Conservation (phyloP, 2,888 invertebrate species). For the Flexamia atlantica region DNA sequence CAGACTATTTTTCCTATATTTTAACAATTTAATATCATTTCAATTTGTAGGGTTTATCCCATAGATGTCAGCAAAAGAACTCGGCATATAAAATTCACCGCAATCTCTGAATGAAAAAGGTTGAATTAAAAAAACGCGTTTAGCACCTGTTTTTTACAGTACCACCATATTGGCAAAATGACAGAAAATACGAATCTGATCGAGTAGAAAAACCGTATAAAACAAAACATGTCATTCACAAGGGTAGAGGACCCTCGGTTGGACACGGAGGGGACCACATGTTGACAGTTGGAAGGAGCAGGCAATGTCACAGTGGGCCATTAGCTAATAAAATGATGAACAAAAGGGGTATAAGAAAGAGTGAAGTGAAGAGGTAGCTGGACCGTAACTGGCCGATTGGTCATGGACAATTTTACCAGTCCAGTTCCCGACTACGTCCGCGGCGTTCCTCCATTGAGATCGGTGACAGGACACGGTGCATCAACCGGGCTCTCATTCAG, state of each 20-base stretch:
- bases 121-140: too few species aligned
- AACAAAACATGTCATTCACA: too few species aligned
- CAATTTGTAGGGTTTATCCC: too few species aligned
- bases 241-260: neutral
- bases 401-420: conserved; percentile 63
- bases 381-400: conserved; percentile 62
- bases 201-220: too few species aligned
- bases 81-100: too few species aligned
- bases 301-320: conserved; percentile 30
- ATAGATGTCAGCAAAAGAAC: too few species aligned
- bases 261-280: neutral
- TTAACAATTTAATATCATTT: too few species aligned
- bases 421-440: conserved; percentile 59
- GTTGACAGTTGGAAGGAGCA: conserved; percentile 30
- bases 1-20: too few species aligned
- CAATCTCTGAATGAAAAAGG: too few species aligned
- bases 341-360: conserved; percentile 57
- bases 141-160: too few species aligned
- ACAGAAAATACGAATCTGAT: too few species aligned
- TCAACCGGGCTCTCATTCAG: conserved; percentile 26
- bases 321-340: conserved; percentile 60
- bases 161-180: too few species aligned
- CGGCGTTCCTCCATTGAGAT: conserved; percentile 41
- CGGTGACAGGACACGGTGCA: conserved; percentile 39
- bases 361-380: conserved; percentile 60